Conservation (phyloP, 2,113 vertebrate species). For the Sander lucioperca region DNA sequence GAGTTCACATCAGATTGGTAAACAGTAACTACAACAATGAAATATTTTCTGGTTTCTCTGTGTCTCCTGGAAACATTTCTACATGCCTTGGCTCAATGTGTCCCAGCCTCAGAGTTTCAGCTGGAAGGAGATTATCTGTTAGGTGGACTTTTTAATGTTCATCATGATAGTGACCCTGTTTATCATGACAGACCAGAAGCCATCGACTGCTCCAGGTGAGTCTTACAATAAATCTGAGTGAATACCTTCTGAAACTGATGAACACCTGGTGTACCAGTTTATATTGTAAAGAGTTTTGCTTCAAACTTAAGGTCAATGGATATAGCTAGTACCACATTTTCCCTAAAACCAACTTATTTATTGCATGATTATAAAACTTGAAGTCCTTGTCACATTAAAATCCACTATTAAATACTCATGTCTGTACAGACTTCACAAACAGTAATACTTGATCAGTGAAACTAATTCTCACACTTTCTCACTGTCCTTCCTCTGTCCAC, state of each 20-base stretch:
- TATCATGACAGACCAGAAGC: constrained; percentile 52
- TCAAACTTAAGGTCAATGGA: not conserved
- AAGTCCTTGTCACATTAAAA: not conserved
- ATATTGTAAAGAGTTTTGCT: not conserved
- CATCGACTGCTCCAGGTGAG: constrained; percentile 73
- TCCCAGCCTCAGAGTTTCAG: constrained; percentile 63
- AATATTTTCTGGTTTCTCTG: constrained; percentile 23
- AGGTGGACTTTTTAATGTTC: constrained; percentile 78
- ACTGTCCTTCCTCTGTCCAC: constrained; percentile 12
- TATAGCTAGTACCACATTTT: not conserved
- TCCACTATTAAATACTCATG: not conserved
- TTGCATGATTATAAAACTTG: not conserved
- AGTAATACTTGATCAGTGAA: too few species aligned
- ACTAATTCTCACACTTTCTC: not conserved
- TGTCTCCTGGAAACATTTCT: constrained; percentile 24
- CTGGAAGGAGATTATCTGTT: constrained; percentile 76
- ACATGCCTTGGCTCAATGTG: not conserved
- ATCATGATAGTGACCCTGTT: not conserved
- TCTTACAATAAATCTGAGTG: not conserved
- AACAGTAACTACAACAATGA: constrained; percentile 46
- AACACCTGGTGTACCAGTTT: not conserved
- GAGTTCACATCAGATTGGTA: not conserved
- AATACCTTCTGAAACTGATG: not conserved
- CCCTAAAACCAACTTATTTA: not conserved
- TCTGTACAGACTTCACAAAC: not conserved